These are phyloP conservation scores for Caenorhabditis remanei DNA, from an alignment of 1,140 invertebrate species.

Conservation along the genomic window DNA sequence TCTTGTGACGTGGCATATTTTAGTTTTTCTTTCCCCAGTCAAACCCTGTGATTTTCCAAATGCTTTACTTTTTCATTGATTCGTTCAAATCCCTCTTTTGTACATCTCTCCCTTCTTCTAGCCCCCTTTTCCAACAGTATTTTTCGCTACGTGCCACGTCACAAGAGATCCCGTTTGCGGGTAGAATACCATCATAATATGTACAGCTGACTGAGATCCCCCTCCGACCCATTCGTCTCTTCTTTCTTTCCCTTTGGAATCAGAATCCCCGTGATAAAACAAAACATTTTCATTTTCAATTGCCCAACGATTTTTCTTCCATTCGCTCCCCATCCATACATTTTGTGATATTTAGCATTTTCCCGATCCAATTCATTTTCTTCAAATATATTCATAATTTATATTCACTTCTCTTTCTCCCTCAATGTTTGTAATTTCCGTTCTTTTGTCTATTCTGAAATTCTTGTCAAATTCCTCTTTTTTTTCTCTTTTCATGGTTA, in stretches of 20 bases:
- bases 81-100: not conserved
- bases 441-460: slow-evolving; percentile 12
- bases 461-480: slow-evolving; percentile 23
- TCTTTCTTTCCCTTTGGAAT: not conserved
- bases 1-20: slow-evolving; percentile 34
- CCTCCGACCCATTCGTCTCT: not conserved
- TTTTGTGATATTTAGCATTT: slow-evolving; percentile 52
- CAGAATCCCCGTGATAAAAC: slow-evolving; percentile 37
- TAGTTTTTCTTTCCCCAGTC: not conserved
- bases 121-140: slow-evolving; percentile 16
- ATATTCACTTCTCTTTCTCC: not conserved
- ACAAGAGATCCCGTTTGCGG: slow-evolving; percentile 39
- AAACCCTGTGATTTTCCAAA: slow-evolving; percentile 42
- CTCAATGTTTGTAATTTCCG: slow-evolving; percentile 24
- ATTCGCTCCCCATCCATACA: slow-evolving; percentile 37
- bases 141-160: slow-evolving; percentile 27
- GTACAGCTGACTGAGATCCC: slow-evolving; percentile 49
- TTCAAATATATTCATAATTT: slow-evolving; percentile 12
- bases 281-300: slow-evolving; percentile 10
- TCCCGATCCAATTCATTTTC: not conserved
- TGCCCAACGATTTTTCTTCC: slow-evolving; percentile 44
- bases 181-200: slow-evolving; percentile 20
- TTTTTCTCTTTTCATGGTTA: slow-evolving; percentile 7
- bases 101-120: slow-evolving; percentile 1
- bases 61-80: slow-evolving; percentile 10